Base-by-base conservation (phyloP, 1,140 invertebrate species). In the Conus betulinus region DNA sequence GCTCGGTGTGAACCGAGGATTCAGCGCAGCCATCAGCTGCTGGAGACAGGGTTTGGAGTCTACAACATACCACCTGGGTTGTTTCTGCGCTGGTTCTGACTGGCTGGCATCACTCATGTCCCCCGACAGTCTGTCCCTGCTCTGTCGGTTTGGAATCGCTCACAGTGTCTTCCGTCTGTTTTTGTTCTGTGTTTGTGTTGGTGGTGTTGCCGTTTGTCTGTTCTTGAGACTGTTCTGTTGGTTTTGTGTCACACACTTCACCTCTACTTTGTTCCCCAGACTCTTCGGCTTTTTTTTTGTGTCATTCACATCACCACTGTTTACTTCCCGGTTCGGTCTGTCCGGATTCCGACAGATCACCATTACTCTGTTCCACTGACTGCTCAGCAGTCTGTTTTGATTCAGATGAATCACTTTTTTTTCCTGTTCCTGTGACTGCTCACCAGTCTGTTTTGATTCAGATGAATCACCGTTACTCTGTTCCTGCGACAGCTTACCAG, bases 1-100 rank as follows among this genome's bases (percentile, higher is more conserved):
- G n/a, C n/a, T n/a, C n/a, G n/a, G n/a, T n/a, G n/a, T n/a, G n/a
- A n/a, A n/a, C n/a, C n/a, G n/a, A 53, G 97, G 96, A 95, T 98
- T 99, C 1, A 99, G 95, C 5, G 96, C 94, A 51, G 96, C 95
- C 55, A 98, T 96, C 0, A 99, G 95, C 17, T 95, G 93, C 79
- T 98, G 96, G 11, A 99, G 94, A 88, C 98, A 97, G 87, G 98
- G 97, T 78, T 95, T 93, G 17, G 96, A 96, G 91, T 97, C 96
- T 90, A 97, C 97, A 93, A 98, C 98, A 83, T 96, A 96, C 98
- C 98, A 99, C 67, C 83, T 89, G 79, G 88, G 88, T 85, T 89
- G 90, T 82, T 83, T 81, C 51, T 81, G 39, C 15, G 5, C 10
- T 81, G 67, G 17, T 23, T 71, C 13, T 71, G 67, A 17, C 57